A percentile compares a stretch with the other conserved stretches of the same genome.
Evolutionary conservation across 2,113 vertebrate species (phyloP).

Genomic region (Okapia johnstoni): DNA sequence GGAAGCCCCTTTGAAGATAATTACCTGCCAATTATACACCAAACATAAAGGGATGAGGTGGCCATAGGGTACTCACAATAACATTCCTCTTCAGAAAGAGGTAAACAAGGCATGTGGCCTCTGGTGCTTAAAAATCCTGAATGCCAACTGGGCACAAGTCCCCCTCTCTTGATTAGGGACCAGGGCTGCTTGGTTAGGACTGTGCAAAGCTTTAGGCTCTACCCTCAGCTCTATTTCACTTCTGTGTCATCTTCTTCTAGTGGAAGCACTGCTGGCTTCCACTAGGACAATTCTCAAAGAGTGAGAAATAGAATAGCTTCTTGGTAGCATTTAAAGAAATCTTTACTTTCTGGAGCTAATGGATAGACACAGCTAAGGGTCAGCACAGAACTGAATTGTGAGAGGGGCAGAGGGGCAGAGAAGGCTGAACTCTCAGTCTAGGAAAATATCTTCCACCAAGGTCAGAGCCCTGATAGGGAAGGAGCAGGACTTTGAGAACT

Average conservation of each 20-base stretch:
- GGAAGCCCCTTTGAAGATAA: neutral
- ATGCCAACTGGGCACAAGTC: neutral
- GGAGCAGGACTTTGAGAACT: neutral
- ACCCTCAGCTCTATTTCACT: neutral
- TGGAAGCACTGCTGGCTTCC: neutral
- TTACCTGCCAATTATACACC: neutral
- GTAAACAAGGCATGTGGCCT: neutral
- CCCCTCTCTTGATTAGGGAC: neutral
- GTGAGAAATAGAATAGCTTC: neutral
- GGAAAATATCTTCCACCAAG: neutral
- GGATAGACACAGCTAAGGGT: neutral
- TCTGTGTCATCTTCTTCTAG: neutral
- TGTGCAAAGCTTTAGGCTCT: neutral
- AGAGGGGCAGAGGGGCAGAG: neutral
- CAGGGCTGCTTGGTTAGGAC: neutral
- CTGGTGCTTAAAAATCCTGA: neutral
- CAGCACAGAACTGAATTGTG: neutral
- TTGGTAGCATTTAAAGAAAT: neutral
- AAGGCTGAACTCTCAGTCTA: neutral
- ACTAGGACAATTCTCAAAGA: neutral
- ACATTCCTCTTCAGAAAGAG: neutral
- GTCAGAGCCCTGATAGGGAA: neutral
- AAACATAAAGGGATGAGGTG: neutral
- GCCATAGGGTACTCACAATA: neutral
- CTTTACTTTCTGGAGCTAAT: neutral